Evolutionary conservation across 2,113 vertebrate species (phyloP).

Genomic region (Notechis scutatus): DNA sequence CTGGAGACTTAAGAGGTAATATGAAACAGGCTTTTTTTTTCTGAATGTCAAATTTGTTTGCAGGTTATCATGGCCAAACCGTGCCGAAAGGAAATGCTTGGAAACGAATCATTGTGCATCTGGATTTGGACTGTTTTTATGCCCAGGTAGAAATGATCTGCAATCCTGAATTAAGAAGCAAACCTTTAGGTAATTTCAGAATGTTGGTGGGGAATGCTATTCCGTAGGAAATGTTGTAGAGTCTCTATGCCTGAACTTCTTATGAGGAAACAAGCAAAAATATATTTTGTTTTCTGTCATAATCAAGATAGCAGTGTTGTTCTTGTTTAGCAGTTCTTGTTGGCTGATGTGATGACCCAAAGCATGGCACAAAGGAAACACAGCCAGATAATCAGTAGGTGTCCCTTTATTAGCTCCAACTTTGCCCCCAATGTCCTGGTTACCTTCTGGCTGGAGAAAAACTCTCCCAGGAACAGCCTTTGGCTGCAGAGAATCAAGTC

Average conservation of each 20-base stretch:
- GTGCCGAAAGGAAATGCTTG: neutral
- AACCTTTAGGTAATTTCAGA: constrained; percentile 79
- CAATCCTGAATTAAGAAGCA: constrained; percentile 77
- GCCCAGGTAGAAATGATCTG: constrained; percentile 92
- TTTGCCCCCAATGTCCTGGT: too few species aligned
- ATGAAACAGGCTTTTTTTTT: neutral
- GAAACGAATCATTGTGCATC: constrained; percentile 75
- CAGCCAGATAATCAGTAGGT: too few species aligned
- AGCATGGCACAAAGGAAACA: too few species aligned
- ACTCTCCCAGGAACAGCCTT: too few species aligned
- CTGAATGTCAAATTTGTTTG: neutral
- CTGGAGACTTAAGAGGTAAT: neutral
- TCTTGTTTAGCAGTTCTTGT: neutral
- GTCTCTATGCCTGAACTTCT: neutral
- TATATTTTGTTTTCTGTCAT: neutral
- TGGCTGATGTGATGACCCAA: neutral
- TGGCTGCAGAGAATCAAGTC: too few species aligned
- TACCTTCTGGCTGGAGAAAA: too few species aligned
- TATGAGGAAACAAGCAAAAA: neutral
- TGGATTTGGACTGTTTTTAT: constrained; percentile 92
- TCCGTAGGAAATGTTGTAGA: neutral
- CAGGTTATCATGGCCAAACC: neutral
- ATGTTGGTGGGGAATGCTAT: neutral
- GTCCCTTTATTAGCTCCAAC: too few species aligned
- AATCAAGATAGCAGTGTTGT: neutral